Percentiles rank a stretch among this genome's conserved stretches.
Evolutionary conservation across 2,797 vertebrate species (phyloP).

Genomic region (Thunnus albacares): DNA sequence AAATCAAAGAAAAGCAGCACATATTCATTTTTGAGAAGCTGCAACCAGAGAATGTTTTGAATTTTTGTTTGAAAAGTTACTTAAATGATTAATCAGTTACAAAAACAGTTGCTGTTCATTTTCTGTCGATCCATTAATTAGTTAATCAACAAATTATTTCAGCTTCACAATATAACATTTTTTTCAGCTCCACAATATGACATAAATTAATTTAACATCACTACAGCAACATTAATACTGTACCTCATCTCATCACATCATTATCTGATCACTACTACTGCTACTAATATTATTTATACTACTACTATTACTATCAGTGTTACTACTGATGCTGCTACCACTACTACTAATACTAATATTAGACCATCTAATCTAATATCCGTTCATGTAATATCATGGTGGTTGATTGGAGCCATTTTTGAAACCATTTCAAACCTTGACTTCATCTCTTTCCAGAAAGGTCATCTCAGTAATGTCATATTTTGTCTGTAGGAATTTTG

Average conservation of each 20-base stretch:
- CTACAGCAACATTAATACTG: neutral
- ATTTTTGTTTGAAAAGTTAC: neutral
- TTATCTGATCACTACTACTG: neutral
- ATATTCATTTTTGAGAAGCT: neutral
- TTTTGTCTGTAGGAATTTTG: slow-evolving; percentile 33
- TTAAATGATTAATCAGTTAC: neutral
- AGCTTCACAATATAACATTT: neutral
- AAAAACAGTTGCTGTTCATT: neutral
- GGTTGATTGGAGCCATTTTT: neutral
- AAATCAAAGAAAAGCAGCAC: neutral
- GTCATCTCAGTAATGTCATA: slow-evolving; percentile 38
- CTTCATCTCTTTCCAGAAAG: slow-evolving; percentile 75
- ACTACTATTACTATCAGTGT: neutral
- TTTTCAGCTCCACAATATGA: neutral
- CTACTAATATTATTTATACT: neutral
- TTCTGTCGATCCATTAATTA: neutral
- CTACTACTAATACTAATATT: neutral
- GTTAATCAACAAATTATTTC: too few relatives aligned
- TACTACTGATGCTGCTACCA: too few relatives aligned
- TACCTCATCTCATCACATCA: neutral
- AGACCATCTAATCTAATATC: neutral
- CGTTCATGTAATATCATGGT: neutral
- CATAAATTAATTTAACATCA: neutral
- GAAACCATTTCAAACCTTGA: slow-evolving; percentile 15
- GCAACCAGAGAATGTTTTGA: neutral